Conservation (phyloP, 1,140 invertebrate species). For the Physella acuta region DNA sequence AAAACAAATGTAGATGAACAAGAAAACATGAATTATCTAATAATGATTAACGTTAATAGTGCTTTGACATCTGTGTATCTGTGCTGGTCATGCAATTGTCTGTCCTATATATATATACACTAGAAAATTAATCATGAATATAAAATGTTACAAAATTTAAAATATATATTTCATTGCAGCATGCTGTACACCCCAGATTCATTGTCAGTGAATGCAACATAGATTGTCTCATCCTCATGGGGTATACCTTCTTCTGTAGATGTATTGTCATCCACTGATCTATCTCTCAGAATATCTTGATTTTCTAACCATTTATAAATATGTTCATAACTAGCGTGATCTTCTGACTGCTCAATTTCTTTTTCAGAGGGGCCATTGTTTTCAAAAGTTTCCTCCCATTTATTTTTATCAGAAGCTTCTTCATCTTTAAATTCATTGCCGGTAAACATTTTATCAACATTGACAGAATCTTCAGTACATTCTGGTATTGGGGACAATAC, state of each 20-base stretch:
- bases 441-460: not conserved
- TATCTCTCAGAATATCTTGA: conserved; percentile 18
- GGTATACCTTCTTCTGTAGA: conserved; percentile 13
- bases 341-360: not conserved
- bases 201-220: not conserved
- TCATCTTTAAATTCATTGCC: not conserved
- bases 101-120: no score
- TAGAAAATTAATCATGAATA: no score
- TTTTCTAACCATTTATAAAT: conserved; percentile 11
- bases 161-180: conserved; percentile 6
- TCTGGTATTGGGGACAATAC: not conserved
- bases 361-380: not conserved
- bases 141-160: no score
- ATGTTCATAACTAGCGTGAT: not conserved
- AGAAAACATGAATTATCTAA: not conserved
- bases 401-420: not conserved
- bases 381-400: not conserved
- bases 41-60: not conserved
- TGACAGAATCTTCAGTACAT: not conserved
- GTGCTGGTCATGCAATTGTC: not conserved
- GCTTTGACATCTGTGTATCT: not conserved
- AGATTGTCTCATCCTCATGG: not conserved
- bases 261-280: conserved; percentile 4
- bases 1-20: no score
- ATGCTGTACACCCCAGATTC: not conserved